Base-by-base conservation (phyloP, 2,888 invertebrate species). In the Globia sparganii region DNA sequence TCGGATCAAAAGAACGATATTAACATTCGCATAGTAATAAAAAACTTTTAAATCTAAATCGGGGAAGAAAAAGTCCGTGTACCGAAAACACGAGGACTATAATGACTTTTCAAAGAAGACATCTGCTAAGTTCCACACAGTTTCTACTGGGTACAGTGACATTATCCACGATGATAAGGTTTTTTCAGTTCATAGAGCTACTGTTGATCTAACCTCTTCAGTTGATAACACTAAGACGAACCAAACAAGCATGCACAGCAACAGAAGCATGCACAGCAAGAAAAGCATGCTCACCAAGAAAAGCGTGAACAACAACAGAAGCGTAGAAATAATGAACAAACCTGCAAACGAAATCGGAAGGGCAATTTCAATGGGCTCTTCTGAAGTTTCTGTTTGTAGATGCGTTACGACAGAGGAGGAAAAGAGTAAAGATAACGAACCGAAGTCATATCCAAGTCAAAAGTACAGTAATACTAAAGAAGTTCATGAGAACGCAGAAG, bases 21-120 rank as follows among this genome's bases (percentile, higher is more conserved):
- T 6, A 94, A 94, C 49, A 94, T 96, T 62, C 93, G 91, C 77
- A 95, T 96, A 68, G 76, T 93, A 9, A 93, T 96, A 65, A 94
- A 94, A 78, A 94, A 92, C 67, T 91, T 91, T 87, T 53, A 93
- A 93, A 80, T 82, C 88, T 3, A 92, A 92, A 78, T 56, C 80
- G 5, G 80, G 68, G n/a, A 84, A 75, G 69, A 81, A 81, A 3
- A 88, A 87, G 68, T 75, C 66, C 0, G 83, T 80, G 2, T 84
- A 59, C 18, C 5, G 58, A 43, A 75, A 77, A 75, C n/a, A 40
- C 15, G 73, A 75, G 0, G 72, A 81, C 15, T 86, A 77, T 15
- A 75, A 89, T 65, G 88, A 91, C 4, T 94, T 93, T 86, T 84
- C 92, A 25, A 90, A 91, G 75, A 91, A 92, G 40, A 94, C 95